These are phyloP conservation scores for Troglohyphantes excavatus DNA, from an alignment of 2,888 invertebrate species.

Conservation along the genomic window DNA sequence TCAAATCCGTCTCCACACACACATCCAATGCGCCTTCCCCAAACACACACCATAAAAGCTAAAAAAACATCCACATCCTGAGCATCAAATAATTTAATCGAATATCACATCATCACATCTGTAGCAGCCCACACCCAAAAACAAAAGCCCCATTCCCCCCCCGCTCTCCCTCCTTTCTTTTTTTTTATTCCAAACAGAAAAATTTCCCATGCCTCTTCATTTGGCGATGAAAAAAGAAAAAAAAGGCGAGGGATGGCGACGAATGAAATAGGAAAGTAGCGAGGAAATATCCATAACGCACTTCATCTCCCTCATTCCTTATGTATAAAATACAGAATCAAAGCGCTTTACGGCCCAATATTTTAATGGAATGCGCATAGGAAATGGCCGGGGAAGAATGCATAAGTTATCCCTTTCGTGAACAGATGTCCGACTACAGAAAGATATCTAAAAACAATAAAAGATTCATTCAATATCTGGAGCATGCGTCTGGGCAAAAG, in stretches of 20 bases:
- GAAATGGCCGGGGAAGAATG: constrained; percentile 52
- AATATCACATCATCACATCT: constrained; percentile 27
- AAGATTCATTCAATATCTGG: constrained; percentile 37
- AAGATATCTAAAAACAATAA: constrained; percentile 61
- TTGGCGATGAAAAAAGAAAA: not conserved
- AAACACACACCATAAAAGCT: no score
- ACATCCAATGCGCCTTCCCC: no score
- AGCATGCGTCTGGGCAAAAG: not conserved
- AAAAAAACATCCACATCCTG: not conserved
- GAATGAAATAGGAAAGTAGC: not conserved
- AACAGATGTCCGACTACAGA: constrained; percentile 61
- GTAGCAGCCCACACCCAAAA: not conserved
- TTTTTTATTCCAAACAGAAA: not conserved
- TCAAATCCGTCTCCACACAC: no score
- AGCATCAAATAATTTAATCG: constrained; percentile 26
- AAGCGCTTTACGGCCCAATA: constrained; percentile 64
- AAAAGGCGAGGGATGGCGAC: not conserved
- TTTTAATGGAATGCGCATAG: constrained; percentile 69
- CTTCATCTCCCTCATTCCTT: constrained; percentile 61
- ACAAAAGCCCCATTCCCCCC: not conserved
- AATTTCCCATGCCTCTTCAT: constrained; percentile 26
- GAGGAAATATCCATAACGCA: constrained; percentile 56
- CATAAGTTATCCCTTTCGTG: constrained; percentile 60
- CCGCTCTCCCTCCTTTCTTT: not conserved
- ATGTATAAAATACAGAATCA: constrained; percentile 75